Percentiles rank a stretch among this genome's conserved stretches.
Conservation (phyloP, 2,888 invertebrate species). For the Drosophila mayaguana region DNA sequence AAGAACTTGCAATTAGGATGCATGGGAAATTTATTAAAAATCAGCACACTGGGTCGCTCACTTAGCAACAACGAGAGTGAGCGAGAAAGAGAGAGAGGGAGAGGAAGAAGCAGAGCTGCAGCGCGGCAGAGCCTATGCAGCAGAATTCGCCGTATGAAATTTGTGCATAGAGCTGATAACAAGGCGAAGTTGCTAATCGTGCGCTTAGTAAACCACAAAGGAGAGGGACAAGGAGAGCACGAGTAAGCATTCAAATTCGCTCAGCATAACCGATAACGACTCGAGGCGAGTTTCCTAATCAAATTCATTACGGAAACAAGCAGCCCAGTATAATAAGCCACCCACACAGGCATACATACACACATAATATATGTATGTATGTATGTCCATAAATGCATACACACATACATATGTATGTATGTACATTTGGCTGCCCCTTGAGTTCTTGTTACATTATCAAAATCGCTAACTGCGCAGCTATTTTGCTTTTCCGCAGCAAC, state of each 20-base stretch:
- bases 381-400: background rate
- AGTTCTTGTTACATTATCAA: conserved; percentile 47
- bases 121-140: background rate
- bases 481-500: conserved; percentile 32
- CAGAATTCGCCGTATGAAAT: background rate
- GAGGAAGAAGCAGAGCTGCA: background rate
- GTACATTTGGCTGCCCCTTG: conserved; percentile 15
- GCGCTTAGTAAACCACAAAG: no score
- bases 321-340: conserved; percentile 9
- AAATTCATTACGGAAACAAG: conserved; percentile 60
- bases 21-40: conserved; percentile 16
- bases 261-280: conserved; percentile 46
- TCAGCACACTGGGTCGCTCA: conserved; percentile 26
- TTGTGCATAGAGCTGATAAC: conserved; percentile 49
- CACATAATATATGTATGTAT: background rate
- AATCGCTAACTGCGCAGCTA: conserved; percentile 65
- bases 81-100: background rate
- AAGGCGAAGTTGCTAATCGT: conserved; percentile 15
- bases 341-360: background rate
- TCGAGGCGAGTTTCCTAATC: conserved; percentile 49
- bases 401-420: background rate
- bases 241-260: background rate
- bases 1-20: conserved; percentile 23
- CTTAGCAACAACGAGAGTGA: conserved; percentile 18
- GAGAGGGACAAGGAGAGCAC: background rate